Base-by-base conservation (phyloP, 2,797 vertebrate genomes). In the Carduelis carduelis region DNA sequence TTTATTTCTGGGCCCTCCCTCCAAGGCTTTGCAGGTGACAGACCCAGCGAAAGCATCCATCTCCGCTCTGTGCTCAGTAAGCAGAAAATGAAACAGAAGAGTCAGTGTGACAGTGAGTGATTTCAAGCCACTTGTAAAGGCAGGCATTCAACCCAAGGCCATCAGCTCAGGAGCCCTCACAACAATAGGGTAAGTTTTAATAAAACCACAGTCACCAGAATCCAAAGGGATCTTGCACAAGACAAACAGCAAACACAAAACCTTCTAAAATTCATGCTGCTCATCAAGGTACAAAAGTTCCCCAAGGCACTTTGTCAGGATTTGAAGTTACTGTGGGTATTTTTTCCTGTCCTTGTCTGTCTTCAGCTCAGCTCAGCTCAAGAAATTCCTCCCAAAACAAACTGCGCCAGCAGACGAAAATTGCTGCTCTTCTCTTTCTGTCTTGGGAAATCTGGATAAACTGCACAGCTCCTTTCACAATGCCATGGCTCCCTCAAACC, bases 31-130 rank as follows among this genome's bases (percentile, higher is more conserved):
- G 66, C 41, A 74, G 81, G 81, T 96, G 91, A 96, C 89, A 93
- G 89, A 91, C 35, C 43, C 72, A 64, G 89, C 70, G 89, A 94
- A 97, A 95, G 70, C 92, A 97, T 97, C 87, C 92, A 96, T 96
- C 94, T 97, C 93, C 22, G 1, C 83, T 97, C 81, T 94, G 91
- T 96, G 95, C 92, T 97, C 95, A 95, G 94, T 92, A 96, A 95
- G 95, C 96, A 96, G 95, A 97, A 97, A 96, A 97, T 97, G 95
- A 97, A 97, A 96, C 94, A 97, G 96, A 95, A 83, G 95, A 96
- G 76, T 57, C 81, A 57, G 83, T 72, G 82, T 97, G 95, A 97
- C 94, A 96, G 55, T 96, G 96, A 97, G 61, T 83, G 83, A 97
- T 97, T 96, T 96, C 89, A 93, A 93, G 77, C 23, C 55, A 80